A percentile compares a stretch with the other conserved stretches of the same genome.
These are phyloP conservation scores for Entelurus aequoreus DNA, from an alignment of 2,113 vertebrate species.

Conservation along the genomic window DNA sequence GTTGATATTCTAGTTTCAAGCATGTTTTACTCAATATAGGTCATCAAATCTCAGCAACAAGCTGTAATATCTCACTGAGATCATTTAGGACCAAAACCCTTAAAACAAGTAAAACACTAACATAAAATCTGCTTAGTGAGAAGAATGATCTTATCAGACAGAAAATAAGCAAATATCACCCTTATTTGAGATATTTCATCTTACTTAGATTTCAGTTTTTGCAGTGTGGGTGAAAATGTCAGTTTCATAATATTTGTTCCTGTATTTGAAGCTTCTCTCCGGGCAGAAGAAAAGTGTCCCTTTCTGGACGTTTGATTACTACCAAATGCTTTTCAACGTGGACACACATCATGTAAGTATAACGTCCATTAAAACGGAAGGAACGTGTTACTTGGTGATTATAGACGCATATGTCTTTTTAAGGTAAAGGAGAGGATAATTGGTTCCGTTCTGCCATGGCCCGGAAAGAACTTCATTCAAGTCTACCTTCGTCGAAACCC, in stretches of 20 bases:
- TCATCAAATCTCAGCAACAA: too few species aligned
- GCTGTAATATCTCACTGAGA: too few species aligned
- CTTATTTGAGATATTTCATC: too few species aligned
- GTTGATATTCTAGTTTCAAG: too few species aligned
- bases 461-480: constrained; percentile 90
- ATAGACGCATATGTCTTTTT: not conserved
- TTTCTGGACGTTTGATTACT: constrained; percentile 98
- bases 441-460: constrained; percentile 87
- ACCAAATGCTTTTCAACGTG: constrained; percentile 91
- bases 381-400: too few species aligned
- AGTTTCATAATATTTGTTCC: not conserved
- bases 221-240: not conserved
- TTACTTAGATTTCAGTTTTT: too few species aligned
- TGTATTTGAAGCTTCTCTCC: constrained; percentile 77
- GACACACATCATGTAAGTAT: constrained; percentile 84
- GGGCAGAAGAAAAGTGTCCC: constrained; percentile 85
- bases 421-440: constrained; percentile 92
- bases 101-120: too few species aligned
- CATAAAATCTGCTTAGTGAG: too few species aligned
- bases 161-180: too few species aligned
- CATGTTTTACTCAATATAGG: too few species aligned
- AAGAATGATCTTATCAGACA: too few species aligned
- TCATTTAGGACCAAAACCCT: too few species aligned
- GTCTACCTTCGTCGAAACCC: constrained; percentile 88
- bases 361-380: not conserved